Percentiles rank a stretch among this genome's conserved stretches.
Evolutionary conservation across 2,113 vertebrate genomes (phyloP).

Genomic region (Channa maculata): DNA sequence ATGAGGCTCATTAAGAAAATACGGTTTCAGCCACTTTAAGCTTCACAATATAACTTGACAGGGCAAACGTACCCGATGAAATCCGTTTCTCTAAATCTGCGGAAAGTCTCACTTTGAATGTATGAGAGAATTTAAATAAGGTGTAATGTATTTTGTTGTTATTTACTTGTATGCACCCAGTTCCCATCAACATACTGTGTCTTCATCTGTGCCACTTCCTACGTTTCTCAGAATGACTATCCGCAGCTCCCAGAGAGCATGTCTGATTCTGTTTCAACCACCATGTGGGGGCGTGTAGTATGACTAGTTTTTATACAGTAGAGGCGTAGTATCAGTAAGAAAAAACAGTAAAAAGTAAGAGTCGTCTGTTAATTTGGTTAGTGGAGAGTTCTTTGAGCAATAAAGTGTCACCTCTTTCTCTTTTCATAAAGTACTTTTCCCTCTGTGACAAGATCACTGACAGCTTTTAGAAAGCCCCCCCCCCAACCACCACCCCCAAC

Average conservation of each 20-base stretch:
- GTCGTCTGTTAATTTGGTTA: background rate
- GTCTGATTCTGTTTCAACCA: background rate
- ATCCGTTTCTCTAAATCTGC: background rate
- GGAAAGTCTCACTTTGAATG: background rate
- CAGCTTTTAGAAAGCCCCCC: background rate
- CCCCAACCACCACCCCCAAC: no score
- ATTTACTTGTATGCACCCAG: constrained; percentile 26
- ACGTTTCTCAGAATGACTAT: constrained; percentile 57
- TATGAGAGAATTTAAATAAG: background rate
- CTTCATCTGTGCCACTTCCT: constrained; percentile 32
- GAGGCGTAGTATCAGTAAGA: background rate
- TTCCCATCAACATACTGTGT: background rate
- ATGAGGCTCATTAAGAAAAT: background rate
- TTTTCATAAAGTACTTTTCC: no score
- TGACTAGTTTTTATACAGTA: background rate
- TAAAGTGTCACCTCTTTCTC: background rate
- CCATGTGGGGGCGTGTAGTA: background rate
- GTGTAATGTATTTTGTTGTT: constrained; percentile 8
- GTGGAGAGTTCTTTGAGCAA: background rate
- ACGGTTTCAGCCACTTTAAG: background rate
- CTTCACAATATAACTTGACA: background rate
- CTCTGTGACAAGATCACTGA: no score
- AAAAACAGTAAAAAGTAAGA: background rate
- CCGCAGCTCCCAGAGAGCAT: background rate
- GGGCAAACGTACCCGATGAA: background rate